Base-by-base conservation (phyloP, 2,888 invertebrate genomes). In the Macaria notata region DNA sequence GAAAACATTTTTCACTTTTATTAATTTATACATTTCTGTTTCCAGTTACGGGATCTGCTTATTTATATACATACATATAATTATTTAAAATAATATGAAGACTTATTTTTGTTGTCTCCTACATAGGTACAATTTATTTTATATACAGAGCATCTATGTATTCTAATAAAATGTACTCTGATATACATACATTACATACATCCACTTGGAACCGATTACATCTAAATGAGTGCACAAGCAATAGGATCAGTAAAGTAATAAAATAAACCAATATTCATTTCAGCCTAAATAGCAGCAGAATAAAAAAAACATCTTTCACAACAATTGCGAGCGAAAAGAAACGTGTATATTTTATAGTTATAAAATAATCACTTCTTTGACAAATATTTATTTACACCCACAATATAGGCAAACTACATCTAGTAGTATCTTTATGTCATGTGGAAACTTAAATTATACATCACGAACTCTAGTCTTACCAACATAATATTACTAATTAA, bases 1-100 rank as follows among this genome's bases (percentile, higher is more conserved):
- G 29, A 19, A 41, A 63, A 62, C 62, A 64, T 66, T 64, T 64
- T 63, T 52, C 60, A 60, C 75, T 85, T 86, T 83, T 83, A 83
- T 85, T 54, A 69, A 82, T 83, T 87, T 84, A 84, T 85, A 87
- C 86, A 88, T 75, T 79, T 84, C 78, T 82, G 76, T 80, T 80
- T 82, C 73, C 73, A 81, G 76, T 78, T 79, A 76, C 45, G 59
- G 59, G 45, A 52, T 75, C 60, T 63, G 64, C 69, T 76, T 78
- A 78, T 78, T 78, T 89, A 88, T 86, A 75, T 86, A 84, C 81
- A 87, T 83, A 79, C 77, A 88, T 86, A 86, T 85, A 84, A 82
- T 75, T 41, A 41, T 41, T 41, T 4, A 41, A 41, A 41, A 41
- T 41, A 41, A 41, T 44, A 56, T 65, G 63, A 72, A 74, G 73